A percentile compares a stretch with the other conserved stretches of the same genome.
Evolutionary conservation across 1,140 invertebrate species (phyloP).

Genomic region (Drosophila rhopaloa): DNA sequence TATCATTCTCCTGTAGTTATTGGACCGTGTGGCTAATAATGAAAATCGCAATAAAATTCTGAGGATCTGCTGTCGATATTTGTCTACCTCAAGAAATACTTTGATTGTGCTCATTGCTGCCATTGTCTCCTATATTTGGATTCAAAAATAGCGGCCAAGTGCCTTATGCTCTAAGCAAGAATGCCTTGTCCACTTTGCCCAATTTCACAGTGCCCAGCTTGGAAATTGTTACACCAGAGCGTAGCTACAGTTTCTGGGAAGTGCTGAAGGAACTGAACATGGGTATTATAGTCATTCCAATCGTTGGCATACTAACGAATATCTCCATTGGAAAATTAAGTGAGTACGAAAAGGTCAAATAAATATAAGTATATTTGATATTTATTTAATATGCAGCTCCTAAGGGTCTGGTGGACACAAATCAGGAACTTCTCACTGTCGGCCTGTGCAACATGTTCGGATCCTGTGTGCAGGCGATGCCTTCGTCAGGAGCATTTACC

Average conservation of each 20-base stretch:
- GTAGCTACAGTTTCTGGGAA: constrained; percentile 87
- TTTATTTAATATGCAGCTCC: constrained; percentile 51
- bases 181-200: constrained; percentile 89
- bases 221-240: constrained; percentile 86
- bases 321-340: constrained; percentile 95
- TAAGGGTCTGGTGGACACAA: constrained; percentile 87
- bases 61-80: constrained; percentile 64
- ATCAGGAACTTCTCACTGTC: constrained; percentile 90
- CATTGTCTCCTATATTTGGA: constrained; percentile 87
- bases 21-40: constrained; percentile 56
- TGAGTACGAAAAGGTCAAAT: constrained; percentile 84
- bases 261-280: constrained; percentile 89
- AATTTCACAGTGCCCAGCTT: constrained; percentile 87
- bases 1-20: constrained; percentile 11
- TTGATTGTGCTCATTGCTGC: constrained; percentile 90
- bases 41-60: constrained; percentile 85
- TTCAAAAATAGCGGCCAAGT: constrained; percentile 28
- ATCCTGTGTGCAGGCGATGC: constrained; percentile 91
- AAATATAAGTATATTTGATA: neutral
- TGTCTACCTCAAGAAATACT: constrained; percentile 91
- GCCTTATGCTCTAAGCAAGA: constrained; percentile 70
- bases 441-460: constrained; percentile 91
- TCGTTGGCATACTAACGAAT: constrained; percentile 93
- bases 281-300: constrained; percentile 90
- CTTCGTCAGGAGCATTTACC: constrained; percentile 91